Evolutionary conservation across 2,797 vertebrate genomes (phyloP), one percentile per base, ranked within the genome.

Genomic region (Streptopelia turtur): DNA sequence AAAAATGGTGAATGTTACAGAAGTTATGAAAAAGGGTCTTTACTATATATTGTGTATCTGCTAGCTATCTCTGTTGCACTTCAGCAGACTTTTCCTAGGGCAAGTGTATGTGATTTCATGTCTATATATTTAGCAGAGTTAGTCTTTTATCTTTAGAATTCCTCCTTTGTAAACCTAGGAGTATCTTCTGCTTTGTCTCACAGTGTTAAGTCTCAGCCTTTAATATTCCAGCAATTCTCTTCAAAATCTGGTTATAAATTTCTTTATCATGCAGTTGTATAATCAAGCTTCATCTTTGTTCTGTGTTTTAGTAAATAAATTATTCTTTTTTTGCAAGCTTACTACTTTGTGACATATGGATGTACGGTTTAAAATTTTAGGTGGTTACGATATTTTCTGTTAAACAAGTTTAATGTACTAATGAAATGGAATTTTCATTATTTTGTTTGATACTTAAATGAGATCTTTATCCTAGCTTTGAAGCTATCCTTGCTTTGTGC

Each of bases 321-420:
- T 0, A 17, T 39, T 74, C 5, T 56, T 78, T n/a, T 7, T 83
- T 70, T 41, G 33, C 23, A 28, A 24, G 63, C 21, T 71, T 64
- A 10, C 9, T 59, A 6, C 18, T 78, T 68, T 33, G 5, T 0
- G 3, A 5, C 12, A 6, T 43, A 10, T 8, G 11, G 8, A 24
- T 11, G 5, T 61, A 31, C 2, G 5, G 41, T 41, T 50, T 63
- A 16, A 41, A 69, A 47, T 47, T 63, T 45, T 39, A 55, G 9
- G 3, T 68, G 31, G 13, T 72, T 65, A 25, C 2, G 2, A 3
- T 83, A 20, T 59, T 92, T 70, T 77, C 33, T 82, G 9, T 84
- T 70, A 28, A 88, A 60, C 24, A 72, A 37, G 41, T 63, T 43
- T 30, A 45, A 37, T 28, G 7, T 69, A 6, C 63, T 52, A 59